Conservation (phyloP, 2,113 vertebrate genomes). For the Propithecus coquereli region DNA sequence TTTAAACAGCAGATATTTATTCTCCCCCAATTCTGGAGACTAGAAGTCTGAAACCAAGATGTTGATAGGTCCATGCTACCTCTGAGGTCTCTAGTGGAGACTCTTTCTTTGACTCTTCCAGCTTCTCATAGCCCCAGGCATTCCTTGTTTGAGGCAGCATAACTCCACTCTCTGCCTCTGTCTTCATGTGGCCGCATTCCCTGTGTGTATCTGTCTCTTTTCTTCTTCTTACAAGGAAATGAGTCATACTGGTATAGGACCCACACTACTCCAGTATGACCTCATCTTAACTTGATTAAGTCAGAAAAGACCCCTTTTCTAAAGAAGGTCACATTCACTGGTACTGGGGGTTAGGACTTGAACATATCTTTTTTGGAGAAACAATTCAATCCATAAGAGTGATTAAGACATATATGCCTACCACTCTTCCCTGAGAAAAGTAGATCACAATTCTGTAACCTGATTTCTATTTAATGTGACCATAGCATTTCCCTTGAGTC, state of each 20-base stretch:
- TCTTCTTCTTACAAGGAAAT: background rate
- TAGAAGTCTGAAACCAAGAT: background rate
- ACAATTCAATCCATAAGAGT: background rate
- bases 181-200: background rate
- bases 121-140: background rate
- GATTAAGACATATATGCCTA: background rate
- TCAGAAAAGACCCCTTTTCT: background rate
- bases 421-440: background rate
- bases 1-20: constrained; percentile 5
- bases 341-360: background rate
- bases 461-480: background rate
- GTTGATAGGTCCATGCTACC: background rate
- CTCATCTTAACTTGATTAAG: background rate
- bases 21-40: background rate
- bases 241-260: background rate
- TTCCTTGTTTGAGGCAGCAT: background rate
- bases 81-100: background rate
- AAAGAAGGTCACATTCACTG: constrained; percentile 1
- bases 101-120: background rate
- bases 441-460: background rate
- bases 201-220: background rate
- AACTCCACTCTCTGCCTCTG: background rate
- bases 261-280: background rate
- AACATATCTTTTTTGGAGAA: background rate
- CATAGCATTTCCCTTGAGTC: background rate